These are phyloP conservation scores for Chascanopsetta lugubris DNA, from an alignment of 2,113 vertebrate genomes.

Conservation along the genomic window DNA sequence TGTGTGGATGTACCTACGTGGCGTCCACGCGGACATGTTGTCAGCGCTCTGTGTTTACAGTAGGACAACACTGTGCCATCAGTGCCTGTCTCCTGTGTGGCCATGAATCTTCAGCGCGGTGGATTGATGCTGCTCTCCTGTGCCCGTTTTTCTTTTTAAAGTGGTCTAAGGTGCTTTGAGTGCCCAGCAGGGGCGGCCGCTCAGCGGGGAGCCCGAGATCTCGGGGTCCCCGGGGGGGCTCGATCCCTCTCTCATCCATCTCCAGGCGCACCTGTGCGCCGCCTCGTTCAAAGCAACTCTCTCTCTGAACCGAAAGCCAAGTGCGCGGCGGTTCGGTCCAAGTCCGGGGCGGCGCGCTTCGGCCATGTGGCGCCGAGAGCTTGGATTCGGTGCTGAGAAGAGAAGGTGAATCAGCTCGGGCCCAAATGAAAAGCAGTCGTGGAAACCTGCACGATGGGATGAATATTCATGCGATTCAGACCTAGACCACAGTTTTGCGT, in stretches of 20 bases:
- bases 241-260: constrained; percentile 67
- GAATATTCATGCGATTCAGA: too few relatives aligned
- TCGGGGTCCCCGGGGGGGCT: constrained; percentile 55
- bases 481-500: too few relatives aligned
- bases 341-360: constrained; percentile 16
- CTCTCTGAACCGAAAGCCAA: constrained; percentile 54
- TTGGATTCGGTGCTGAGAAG: constrained; percentile 39
- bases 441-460: constrained; percentile 6
- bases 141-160: constrained; percentile 59
- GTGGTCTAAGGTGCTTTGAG: constrained; percentile 49
- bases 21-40: constrained; percentile 14
- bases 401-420: not conserved
- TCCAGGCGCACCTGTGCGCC: constrained; percentile 52
- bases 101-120: constrained; percentile 51
- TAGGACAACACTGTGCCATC: not conserved
- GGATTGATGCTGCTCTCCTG: constrained; percentile 53
- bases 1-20: not conserved
- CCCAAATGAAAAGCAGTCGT: not conserved
- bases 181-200: constrained; percentile 63
- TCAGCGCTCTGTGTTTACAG: constrained; percentile 19
- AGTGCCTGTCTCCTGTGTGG: constrained; percentile 8
- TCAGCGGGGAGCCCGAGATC: constrained; percentile 59
- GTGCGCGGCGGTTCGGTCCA: constrained; percentile 53
- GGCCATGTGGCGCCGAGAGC: constrained; percentile 40
- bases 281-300: constrained; percentile 52